Base-by-base conservation (phyloP, 2,797 vertebrate species). In the Melopsittacus undulatus region DNA sequence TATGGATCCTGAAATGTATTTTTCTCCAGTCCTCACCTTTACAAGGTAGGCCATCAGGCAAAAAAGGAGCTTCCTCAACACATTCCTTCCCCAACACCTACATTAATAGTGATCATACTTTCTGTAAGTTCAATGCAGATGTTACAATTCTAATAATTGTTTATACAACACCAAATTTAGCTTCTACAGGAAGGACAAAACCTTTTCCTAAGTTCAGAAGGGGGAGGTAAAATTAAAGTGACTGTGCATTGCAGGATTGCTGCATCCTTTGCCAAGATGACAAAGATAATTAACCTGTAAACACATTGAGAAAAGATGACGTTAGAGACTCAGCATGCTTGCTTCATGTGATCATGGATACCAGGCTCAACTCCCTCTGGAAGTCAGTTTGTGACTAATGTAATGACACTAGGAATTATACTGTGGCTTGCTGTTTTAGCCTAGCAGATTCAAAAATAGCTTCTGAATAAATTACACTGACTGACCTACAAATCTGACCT, bases 401-500 rank as follows among this genome's bases (percentile, higher is more conserved):
- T n/a, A 92, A 66, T 23, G 40, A 84, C 70, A 79, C 18, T 20
- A 51, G 11, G 84, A 90, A 73, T 95, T 89, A 90, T 1, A 42
- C 26, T 30, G 63, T 67, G 56, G 32, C 49, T 64, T 90, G 87
- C 43, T 86, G 42, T 2, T 89, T 62, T 74, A 93, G 68, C 76
- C 67, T 36, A 70, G 73, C 51, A 95, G 67, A 83, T 70, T 75
- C 30, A 78, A 66, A 95, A 91, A 73, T 23, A 94, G 74, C 70
- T 76, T 56, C 64, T 61, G 66, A 84, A 83, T 73, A 91, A 88
- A 81, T 34, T 86, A 56, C 54, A 94, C 27, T 51, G 74, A 78
- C 63, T 91, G 63, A 83, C 85, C 85, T 86, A 95, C 69, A 89
- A 89, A 90, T 77, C 49, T 91, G 94, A 91, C 89, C 67, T 79